A percentile compares a stretch with the other conserved stretches of the same genome.
These are phyloP conservation scores for Xerus rutilus DNA, from an alignment of 2,797 vertebrate species.

Conservation along the genomic window DNA sequence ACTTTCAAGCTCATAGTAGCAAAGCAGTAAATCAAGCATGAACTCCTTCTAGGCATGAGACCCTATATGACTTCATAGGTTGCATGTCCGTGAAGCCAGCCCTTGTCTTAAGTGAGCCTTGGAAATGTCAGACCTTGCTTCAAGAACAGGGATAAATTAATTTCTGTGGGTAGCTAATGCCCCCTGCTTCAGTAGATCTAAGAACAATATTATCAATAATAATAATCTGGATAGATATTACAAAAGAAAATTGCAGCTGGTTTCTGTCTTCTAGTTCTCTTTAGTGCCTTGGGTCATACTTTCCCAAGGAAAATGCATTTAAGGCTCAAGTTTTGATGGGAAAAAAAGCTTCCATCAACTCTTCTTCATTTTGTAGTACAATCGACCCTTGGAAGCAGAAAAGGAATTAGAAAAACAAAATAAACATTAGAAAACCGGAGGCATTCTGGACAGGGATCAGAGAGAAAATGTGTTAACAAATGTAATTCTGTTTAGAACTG, in stretches of 20 bases:
- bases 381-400: slow-evolving; percentile 71
- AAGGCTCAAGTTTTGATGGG: slow-evolving; percentile 47
- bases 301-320: slow-evolving; percentile 62
- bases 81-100: not conserved
- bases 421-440: slow-evolving; percentile 79
- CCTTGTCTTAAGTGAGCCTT: not conserved
- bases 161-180: not conserved
- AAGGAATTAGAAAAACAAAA: slow-evolving; percentile 74
- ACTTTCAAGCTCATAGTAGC: not conserved
- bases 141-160: slow-evolving; percentile 6
- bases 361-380: slow-evolving; percentile 74
- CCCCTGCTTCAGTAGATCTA: not conserved
- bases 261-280: slow-evolving; percentile 15
- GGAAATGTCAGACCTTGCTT: slow-evolving; percentile 34
- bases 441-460: slow-evolving; percentile 79
- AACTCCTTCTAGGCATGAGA: not conserved
- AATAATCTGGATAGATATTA: not conserved
- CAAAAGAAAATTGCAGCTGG: not conserved
- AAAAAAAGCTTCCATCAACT: slow-evolving; percentile 47
- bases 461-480: slow-evolving; percentile 81
- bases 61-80: not conserved
- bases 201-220: not conserved
- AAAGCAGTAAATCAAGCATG: not conserved
- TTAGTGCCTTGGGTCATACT: slow-evolving; percentile 23
- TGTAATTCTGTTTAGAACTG: slow-evolving; percentile 78